Conservation (phyloP, 2,797 vertebrate species). For the Anas bernieri region DNA sequence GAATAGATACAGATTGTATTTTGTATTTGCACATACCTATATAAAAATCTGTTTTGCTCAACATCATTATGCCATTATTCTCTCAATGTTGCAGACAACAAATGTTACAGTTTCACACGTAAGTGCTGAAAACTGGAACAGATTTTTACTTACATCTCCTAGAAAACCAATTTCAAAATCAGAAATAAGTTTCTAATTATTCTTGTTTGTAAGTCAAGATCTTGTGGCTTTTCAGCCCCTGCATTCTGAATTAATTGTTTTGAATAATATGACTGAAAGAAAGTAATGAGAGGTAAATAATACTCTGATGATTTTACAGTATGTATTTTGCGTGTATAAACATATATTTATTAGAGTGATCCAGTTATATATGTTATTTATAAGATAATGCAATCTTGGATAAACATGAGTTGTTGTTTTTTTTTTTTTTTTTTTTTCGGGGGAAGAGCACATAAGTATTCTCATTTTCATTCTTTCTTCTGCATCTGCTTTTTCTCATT, state of each 20-base stretch:
- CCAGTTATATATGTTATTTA: not conserved
- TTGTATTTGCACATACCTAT: not conserved
- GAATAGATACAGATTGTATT: not conserved
- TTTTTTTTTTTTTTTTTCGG: not conserved
- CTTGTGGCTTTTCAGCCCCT: not conserved
- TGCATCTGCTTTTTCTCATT: not conserved
- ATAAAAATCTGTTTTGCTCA: not conserved
- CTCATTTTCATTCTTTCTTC: not conserved
- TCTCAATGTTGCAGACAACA: accelerated
- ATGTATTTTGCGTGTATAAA: not conserved
- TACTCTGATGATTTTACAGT: not conserved
- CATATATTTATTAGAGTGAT: not conserved
- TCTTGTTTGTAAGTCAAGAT: not conserved
- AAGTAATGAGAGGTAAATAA: not conserved
- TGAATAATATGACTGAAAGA: not conserved
- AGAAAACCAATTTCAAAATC: not conserved
- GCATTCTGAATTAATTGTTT: not conserved
- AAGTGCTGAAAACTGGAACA: not conserved
- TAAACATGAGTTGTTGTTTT: not conserved
- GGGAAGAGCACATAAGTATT: not conserved
- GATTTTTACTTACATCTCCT: not conserved
- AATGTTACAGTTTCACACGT: not conserved
- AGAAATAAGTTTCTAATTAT: not conserved
- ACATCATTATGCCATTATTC: not conserved
- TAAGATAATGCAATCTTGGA: not conserved